Evolutionary conservation across 2,888 invertebrate species (phyloP), one percentile per base, ranked within the genome.

Genomic region (Oxyteleia sp.): DNA sequence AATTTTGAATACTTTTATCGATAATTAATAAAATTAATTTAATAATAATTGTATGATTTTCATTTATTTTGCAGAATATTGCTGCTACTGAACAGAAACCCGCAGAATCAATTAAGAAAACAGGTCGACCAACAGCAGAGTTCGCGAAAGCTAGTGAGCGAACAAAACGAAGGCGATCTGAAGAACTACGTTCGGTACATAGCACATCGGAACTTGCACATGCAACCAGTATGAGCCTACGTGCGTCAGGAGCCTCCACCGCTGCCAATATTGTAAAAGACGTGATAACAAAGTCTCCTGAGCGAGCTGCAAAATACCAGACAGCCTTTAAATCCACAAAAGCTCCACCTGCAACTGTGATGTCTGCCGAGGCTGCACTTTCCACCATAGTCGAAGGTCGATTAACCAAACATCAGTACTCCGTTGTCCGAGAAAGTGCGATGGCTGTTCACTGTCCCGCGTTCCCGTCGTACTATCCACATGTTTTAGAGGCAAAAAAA

Each of bases 401-500:
- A 69, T 45, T 55, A 41, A 69, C 41, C 11, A 55, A 53, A 26
- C 13, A 20, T 18, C 43, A 55, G 13, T 69, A 55, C 29, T 1
- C n/a, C 0, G 35, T 23, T 3, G 43, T 53, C 45, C 41, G 45
- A 16, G 23, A 43, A 26, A 23, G n/a, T n/a, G n/a, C n/a, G n/a
- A n/a, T n/a, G n/a, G n/a, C n/a, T n/a, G n/a, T n/a, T n/a, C n/a
- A n/a, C n/a, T n/a, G n/a, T 18, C 18, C 20, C 4, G 32, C 43
- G 10, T 61, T 41, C 49, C 61, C 38, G 3, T 2, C 51, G 15
- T 61, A 72, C 10, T 18, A 26, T 26, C 45, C 43, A 11, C n/a
- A 41, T n/a, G 29, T 72, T 35, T 18, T 49, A 10, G 38, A 72
- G 32, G 61, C 72, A 15, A 15, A 41, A 72, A 49, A 20, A 49